phyloP scores from a whole-genome alignment of 1,140 invertebrate species.

The Cotesia glomerata region DNA sequence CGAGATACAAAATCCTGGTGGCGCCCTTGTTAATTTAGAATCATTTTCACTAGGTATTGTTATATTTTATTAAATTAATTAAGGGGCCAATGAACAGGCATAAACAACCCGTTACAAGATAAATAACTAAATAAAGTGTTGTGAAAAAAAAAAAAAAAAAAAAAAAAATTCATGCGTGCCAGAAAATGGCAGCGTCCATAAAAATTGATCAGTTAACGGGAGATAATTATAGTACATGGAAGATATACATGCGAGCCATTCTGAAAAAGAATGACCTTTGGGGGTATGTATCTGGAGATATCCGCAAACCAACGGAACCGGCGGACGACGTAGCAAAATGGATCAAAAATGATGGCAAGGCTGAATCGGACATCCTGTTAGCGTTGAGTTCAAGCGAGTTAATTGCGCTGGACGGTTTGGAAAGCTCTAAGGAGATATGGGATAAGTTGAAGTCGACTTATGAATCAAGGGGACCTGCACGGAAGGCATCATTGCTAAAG shows the following conservation, averaged over 20 bases:
- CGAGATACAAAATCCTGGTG: too few species aligned
- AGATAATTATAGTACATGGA: conserved; percentile 19
- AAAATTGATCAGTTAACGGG: conserved; percentile 14
- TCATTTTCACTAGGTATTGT: too few species aligned
- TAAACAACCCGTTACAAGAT: too few species aligned
- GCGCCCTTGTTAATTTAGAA: too few species aligned
- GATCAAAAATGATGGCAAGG: conserved; percentile 8
- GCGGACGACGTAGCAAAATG: not conserved
- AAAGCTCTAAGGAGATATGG: conserved; percentile 24
- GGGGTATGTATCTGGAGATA: conserved; percentile 10
- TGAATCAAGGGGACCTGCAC: conserved; percentile 30
- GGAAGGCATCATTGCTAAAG: conserved; percentile 30
- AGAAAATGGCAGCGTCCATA: not conserved
- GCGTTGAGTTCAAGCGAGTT: conserved; percentile 8
- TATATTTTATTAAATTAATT: too few species aligned
- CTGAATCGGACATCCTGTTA: conserved; percentile 14
- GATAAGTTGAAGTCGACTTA: conserved; percentile 17
- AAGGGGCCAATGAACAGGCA: too few species aligned
- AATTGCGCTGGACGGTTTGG: not conserved
- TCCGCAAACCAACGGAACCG: not conserved
- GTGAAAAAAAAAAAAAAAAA: too few species aligned
- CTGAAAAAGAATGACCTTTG: conserved; percentile 19
- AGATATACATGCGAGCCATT: conserved; percentile 14
- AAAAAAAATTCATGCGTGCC: not conserved
- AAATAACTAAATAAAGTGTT: not conserved